Evolutionary conservation across 2,888 invertebrate species (phyloP), one percentile per base, ranked within the genome.

Genomic region (Sialis fuliginosa): DNA sequence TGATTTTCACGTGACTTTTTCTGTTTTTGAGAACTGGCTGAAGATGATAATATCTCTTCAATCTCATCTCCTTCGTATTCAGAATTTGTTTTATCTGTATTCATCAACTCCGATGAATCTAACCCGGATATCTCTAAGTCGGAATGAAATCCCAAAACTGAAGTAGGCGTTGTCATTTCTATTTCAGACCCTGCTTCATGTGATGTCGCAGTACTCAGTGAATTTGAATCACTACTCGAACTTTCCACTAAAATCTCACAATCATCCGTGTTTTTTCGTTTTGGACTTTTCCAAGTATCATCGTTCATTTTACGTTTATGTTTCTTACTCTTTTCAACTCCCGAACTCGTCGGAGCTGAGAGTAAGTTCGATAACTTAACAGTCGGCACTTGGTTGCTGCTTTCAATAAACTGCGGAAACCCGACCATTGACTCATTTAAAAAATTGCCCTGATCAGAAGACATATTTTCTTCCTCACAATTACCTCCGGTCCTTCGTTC

Each of bases 41-140:
- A 50, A 2, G 51, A 51, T 3, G 54, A 53, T 41, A 62, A 48
- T 45, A 77, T 68, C 50, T 79, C 79, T 50, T 78, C 77, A 10
- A 69, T 52, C 48, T 72, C 71, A 48, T 74, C 71, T 54, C 74
- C 71, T 52, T 78, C 79, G 61, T 75, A 73, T 54, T 79, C 79
- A 0, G 74, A 73, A 4, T 52, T 50, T 4, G 46, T 50, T 51
- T 70, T 72, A 6, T 70, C 70, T 2, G 64, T 60, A 2, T 61
- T 63, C 4, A 74, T 53, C 1, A 75, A 67, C 50, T 79, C 79
- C 0, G 71, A 64, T 0, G 75, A 68, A 54, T 80, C 80, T 56
- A 79, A 65, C 6, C 68, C 75, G 1, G 77, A 75, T 43, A 79
- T 64, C 53, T 80, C 80, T 47, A 78, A 55, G 54, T 77, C 77